Base-by-base conservation (phyloP, 2,888 invertebrate species). In the Lycocerus yunnanus region DNA sequence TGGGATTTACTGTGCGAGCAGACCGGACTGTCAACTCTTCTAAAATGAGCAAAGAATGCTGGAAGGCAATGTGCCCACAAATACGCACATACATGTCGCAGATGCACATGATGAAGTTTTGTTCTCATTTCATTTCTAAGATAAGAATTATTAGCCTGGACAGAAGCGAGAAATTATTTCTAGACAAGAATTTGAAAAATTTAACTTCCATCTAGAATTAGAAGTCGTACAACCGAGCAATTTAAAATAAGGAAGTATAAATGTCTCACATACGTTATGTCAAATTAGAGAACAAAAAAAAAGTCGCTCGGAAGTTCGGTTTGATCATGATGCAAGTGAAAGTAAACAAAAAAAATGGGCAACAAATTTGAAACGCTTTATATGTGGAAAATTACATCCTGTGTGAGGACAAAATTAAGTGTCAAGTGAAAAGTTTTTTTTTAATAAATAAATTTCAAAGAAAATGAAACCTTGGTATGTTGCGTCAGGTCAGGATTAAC, bases 41-140 rank as follows among this genome's bases (percentile, higher is more conserved):
- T 69, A 60, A 75, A 69, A 66, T 58, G 68, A 61, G 66, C 16
- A 69, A 73, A 71, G 75, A 72, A 73, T 73, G 70, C 70, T 67
- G 21, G 68, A 67, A 69, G 72, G 75, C 67, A 67, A 68, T 20
- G 68, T 66, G 75, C 72, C 75, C 75, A 75, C 72, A 75, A 75
- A 75, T 75, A 75, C 72, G 68, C 75, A 66, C 66, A 58, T 59
- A 69, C 69, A 59, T 15, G 61, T 71, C 72, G 75, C 75, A 72
- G 72, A 75, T 72, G 75, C 69, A 68, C 61, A 68, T 69, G 21
- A 66, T 66, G 66, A 21, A 16, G 69, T 75, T 72, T 72, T 75
- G 67, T 58, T 75, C 68, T 69, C 72, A 18, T 75, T 75, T 70
- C 75, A 74, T 74, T 74, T 71, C 74, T 71, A 63, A 66, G 67